Percentiles rank a stretch among this genome's conserved stretches.
Conservation (phyloP, 2,113 vertebrate species). For the Notothenia coriiceps region DNA sequence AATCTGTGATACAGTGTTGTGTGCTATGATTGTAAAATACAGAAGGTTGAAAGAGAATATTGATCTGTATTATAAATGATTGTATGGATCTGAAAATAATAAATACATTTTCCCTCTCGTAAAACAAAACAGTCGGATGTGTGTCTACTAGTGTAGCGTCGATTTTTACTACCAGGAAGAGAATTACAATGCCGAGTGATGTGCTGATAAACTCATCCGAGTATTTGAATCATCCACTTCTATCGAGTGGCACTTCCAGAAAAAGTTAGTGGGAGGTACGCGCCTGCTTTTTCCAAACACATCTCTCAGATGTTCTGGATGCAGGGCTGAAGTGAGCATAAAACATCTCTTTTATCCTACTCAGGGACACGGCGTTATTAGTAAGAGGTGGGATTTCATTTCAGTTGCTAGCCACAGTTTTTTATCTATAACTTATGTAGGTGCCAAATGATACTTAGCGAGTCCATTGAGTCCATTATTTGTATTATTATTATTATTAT, state of each 20-base stretch:
- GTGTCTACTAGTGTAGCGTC: not conserved
- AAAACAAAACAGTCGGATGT: slow-evolving; percentile 1
- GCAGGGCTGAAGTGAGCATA: slow-evolving; percentile 6
- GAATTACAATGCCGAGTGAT: slow-evolving; percentile 3
- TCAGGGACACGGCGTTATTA: slow-evolving; percentile 7
- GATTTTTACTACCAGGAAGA: not conserved
- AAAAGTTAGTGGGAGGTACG: slow-evolving; percentile 28
- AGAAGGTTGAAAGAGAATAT: too few species aligned
- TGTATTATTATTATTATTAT: too few species aligned
- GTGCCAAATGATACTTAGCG: too few species aligned
- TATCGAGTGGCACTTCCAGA: slow-evolving; percentile 19
- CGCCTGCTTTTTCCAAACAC: slow-evolving; percentile 25
- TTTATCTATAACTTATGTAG: not conserved
- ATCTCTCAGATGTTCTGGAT: slow-evolving; percentile 15
- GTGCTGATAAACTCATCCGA: slow-evolving; percentile 26
- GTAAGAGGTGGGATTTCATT: slow-evolving; percentile 12
- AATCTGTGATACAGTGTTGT: too few species aligned
- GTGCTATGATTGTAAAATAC: too few species aligned
- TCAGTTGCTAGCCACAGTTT: not conserved
- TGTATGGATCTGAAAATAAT: too few species aligned
- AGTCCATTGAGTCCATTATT: too few species aligned
- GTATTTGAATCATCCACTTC: slow-evolving; percentile 31
- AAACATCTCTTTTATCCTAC: slow-evolving; percentile 5
- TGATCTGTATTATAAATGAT: too few species aligned
- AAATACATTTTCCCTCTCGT: too few species aligned